phyloP scores from a whole-genome alignment of 2,113 vertebrate species.

The Carettochelys insculpta region DNA sequence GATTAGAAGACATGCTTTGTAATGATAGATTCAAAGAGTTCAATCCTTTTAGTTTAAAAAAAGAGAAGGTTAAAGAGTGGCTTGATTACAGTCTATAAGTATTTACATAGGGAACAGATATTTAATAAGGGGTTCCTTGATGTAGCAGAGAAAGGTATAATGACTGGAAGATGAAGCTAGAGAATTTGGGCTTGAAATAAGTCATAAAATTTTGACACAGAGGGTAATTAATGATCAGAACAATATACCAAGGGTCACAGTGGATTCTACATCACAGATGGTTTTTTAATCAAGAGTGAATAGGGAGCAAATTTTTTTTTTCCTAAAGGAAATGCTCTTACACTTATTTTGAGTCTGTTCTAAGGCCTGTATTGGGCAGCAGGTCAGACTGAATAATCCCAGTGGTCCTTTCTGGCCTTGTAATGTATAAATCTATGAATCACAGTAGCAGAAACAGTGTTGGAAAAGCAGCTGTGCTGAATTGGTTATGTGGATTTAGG shows the following conservation, averaged over 20 bases:
- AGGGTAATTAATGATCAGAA: neutral
- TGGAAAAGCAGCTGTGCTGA: accelerated
- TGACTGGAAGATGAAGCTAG: neutral
- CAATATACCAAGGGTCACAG: neutral
- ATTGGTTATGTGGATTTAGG: neutral
- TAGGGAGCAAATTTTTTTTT: neutral
- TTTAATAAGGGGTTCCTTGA: neutral
- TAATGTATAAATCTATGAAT: neutral
- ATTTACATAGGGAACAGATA: neutral
- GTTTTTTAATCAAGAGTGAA: neutral
- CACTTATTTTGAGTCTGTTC: neutral
- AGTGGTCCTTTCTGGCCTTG: neutral
- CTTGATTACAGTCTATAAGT: neutral
- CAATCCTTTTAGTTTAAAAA: neutral
- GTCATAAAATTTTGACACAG: neutral
- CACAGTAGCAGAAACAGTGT: neutral
- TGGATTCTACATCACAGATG: neutral
- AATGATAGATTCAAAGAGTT: neutral
- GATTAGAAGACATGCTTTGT: neutral
- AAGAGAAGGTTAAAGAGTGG: neutral
- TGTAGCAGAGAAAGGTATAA: neutral
- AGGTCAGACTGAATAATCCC: neutral
- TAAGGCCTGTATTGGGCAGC: neutral
- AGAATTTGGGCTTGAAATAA: neutral
- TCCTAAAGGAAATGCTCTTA: neutral